Evolutionary conservation across 2,888 invertebrate genomes (phyloP), one percentile per base, ranked within the genome.

Genomic region (Cyaniris semiargus): DNA sequence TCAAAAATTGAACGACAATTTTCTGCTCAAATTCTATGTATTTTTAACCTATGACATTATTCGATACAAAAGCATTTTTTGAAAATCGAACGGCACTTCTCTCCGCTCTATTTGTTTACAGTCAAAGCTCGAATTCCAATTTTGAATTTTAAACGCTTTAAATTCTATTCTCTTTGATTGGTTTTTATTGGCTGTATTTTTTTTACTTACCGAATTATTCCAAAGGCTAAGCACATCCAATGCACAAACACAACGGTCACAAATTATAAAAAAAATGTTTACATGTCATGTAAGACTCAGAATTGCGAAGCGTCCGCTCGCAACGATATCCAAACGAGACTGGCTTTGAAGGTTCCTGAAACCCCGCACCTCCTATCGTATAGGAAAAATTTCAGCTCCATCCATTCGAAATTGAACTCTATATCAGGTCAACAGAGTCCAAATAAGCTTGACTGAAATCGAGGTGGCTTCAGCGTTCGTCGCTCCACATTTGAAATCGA

Each of bases 321-420:
- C 71, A 8, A 21, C 38, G 38, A n/a, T 0, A 38, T 15, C n/a
- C 38, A 21, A 71, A 21, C 71, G 66, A 66, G 66, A 71, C 71
- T 38, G 71, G 38, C 71, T 71, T 60, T 60, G 27, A 27, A 66
- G 38, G 38, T 38, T 38, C 34, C 71, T 71, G 71, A 71, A 71
- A 71, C 71, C 71, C 71, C 71, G 71, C 71, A 38, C 71, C 70
- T 34, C 70, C n/a, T 18, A 58, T 58, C 23, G 66, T 66, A 15
- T 15, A 27, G 27, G 66, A 66, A 66, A 66, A 66, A 66, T 66
- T 66, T 66, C 66, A 6, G 66, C 66, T 13, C 15, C 66, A 6
- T 6, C 18, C 66, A 31, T 5, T 4, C 27, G 15, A 66, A 27
- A 66, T 27, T 18, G 13, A 60, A 21, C 60, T 60, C 60, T 8